Evolutionary conservation across 2,888 invertebrate species (phyloP), one percentile per base, ranked within the genome.

Genomic region (Maniola hyperantus): DNA sequence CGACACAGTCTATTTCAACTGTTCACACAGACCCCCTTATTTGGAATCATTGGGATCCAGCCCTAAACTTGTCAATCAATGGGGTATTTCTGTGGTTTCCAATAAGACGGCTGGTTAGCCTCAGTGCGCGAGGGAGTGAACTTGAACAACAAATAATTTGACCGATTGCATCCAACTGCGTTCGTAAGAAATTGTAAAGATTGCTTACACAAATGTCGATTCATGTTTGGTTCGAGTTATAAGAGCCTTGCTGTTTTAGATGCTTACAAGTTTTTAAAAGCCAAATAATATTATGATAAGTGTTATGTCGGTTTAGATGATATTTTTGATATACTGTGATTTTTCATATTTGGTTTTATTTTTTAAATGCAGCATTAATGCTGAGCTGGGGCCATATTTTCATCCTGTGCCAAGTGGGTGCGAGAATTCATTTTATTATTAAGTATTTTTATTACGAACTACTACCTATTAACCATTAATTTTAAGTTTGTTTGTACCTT

Each of bases 171-270:
- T 42, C 78, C 86, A 84, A 82, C 83, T 83, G 84, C 77, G 74
- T 76, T 81, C 80, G 75, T 77, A 81, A 81, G 82, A 82, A 83
- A 79, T 77, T 70, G 57, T 64, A 68, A 65, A 74, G 74, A 73
- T 77, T 84, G 84, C 86, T 84, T 84, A 85, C 72, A 80, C 77
- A 78, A 79, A 76, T 75, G 77, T 69, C 73, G 57, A 64, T 71
- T 67, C 44, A 50, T 34, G 75, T 67, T 65, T 73, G 80, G 81
- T 64, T n/a, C 48, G 71, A 72, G 71, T 0, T 1, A 65, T 0
- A 64, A 57, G 63, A 11, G 20, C 34, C 34, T 34, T 26, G 33
- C 6, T 6, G 36, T 36, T 36, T 8, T 36, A 36, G 36, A 36
- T 36, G 36, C 36, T 36, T 36, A 36, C 4, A 36, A 8, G 36